Evolutionary conservation across 2,888 invertebrate genomes (phyloP).

Genomic region (Dicyrtoma fusca): DNA sequence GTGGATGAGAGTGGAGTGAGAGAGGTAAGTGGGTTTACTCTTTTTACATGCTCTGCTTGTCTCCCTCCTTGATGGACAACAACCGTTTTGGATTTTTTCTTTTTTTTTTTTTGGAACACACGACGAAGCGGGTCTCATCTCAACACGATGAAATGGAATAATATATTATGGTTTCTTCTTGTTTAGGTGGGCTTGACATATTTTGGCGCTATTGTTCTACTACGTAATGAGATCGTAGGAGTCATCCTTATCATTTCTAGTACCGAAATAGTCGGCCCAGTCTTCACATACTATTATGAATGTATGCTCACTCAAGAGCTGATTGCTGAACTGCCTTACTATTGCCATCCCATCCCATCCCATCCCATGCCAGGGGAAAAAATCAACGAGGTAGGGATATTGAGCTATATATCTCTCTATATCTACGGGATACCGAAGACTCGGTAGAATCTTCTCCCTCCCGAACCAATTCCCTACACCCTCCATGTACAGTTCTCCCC

Average conservation of each 20-base stretch:
- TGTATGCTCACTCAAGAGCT: neutral
- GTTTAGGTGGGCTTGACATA: constrained; percentile 51
- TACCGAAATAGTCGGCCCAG: constrained; percentile 41
- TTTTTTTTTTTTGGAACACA: neutral
- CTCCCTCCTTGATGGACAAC: constrained; percentile 26
- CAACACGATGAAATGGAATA: neutral
- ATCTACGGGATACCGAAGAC: too few relatives aligned
- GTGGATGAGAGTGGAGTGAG: neutral
- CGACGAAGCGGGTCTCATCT: neutral
- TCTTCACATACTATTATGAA: neutral
- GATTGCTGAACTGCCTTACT: neutral
- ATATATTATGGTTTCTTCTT: constrained; percentile 9
- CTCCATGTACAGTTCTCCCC: too few relatives aligned
- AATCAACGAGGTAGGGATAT: too few relatives aligned
- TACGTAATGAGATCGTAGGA: constrained; percentile 54
- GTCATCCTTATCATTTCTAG: constrained; percentile 51
- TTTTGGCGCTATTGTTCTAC: constrained; percentile 51
- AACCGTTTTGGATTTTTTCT: constrained; percentile 27
- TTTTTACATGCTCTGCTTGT: constrained; percentile 12
- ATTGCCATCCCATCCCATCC: too few relatives aligned
- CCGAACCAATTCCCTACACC: too few relatives aligned
- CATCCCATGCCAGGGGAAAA: neutral
- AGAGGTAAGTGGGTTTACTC: constrained; percentile 6
- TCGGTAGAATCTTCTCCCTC: too few relatives aligned
- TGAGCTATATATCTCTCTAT: too few relatives aligned